phyloP scores from a whole-genome alignment of 2,888 invertebrate species.

The Lasioglossum pauxillum region DNA sequence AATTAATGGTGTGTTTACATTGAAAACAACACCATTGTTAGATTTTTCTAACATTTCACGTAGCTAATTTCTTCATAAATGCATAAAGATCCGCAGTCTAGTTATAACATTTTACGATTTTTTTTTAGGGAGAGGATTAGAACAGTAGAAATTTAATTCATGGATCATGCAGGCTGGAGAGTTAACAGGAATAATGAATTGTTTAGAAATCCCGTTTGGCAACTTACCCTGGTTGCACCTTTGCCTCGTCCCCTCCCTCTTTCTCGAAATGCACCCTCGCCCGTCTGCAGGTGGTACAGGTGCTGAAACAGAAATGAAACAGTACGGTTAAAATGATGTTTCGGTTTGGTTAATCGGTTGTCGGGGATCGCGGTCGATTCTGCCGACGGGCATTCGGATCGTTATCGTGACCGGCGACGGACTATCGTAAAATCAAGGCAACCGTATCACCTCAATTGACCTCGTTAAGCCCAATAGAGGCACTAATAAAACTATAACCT shows the following conservation, averaged over 20 bases:
- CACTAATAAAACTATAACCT: constrained; percentile 78
- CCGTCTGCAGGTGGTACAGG: constrained; percentile 83
- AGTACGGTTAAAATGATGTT: constrained; percentile 20
- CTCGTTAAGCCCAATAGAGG: constrained; percentile 82
- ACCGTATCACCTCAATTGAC: constrained; percentile 80
- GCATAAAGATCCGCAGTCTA: no score
- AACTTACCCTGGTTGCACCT: constrained; percentile 83
- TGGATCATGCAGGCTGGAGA: no score
- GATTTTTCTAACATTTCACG: no score
- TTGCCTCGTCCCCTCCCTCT: constrained; percentile 83
- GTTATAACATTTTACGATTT: no score
- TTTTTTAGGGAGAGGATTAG: no score
- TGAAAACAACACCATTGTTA: no score
- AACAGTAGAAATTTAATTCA: no score
- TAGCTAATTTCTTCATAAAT: no score
- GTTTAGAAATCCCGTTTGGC: background rate
- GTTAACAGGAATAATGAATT: background rate
- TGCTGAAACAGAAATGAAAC: constrained; percentile 78
- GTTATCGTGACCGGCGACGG: constrained; percentile 73
- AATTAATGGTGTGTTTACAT: no score
- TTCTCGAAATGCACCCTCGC: constrained; percentile 82
- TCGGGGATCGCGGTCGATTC: constrained; percentile 15
- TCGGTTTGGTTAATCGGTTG: constrained; percentile 23
- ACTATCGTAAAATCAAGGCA: constrained; percentile 80
- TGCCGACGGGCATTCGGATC: constrained; percentile 50